phyloP scores from a whole-genome alignment of 2,113 vertebrate genomes.

The Syngnathus typhle region DNA sequence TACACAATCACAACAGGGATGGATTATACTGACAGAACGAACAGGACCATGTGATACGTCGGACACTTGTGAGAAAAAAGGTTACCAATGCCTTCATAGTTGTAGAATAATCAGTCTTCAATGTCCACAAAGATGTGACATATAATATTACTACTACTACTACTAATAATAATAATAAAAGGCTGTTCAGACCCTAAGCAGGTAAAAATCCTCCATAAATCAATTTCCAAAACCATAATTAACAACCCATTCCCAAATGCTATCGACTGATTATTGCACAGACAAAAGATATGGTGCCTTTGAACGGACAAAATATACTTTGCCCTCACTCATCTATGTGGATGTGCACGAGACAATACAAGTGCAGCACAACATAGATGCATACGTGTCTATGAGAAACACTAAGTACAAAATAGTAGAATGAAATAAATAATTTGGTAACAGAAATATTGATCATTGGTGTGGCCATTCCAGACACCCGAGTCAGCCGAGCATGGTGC shows the following conservation, averaged over 20 bases:
- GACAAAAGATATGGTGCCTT: background rate
- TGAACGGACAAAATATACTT: slow-evolving; percentile 40
- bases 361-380: slow-evolving; percentile 14
- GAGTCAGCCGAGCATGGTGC: slow-evolving; percentile 9
- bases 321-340: slow-evolving; percentile 19
- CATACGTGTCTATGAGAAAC: background rate
- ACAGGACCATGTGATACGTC: background rate
- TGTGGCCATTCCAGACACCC: slow-evolving; percentile 10
- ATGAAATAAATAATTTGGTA: slow-evolving; percentile 38
- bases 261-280: background rate
- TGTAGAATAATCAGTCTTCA: background rate
- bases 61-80: background rate
- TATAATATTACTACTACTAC: no score
- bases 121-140: background rate
- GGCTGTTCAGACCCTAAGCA: background rate
- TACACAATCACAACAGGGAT: slow-evolving; percentile 17
- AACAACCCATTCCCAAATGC: background rate
- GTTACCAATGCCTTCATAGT: background rate
- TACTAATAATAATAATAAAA: background rate
- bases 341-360: background rate
- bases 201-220: background rate
- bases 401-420: background rate
- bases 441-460: slow-evolving; percentile 19
- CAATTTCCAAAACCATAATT: background rate
- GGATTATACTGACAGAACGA: background rate